Percentiles rank a stretch among this genome's conserved stretches.
Evolutionary conservation across 2,888 invertebrate genomes (phyloP).

Genomic region (Drosophila koepferae): DNA sequence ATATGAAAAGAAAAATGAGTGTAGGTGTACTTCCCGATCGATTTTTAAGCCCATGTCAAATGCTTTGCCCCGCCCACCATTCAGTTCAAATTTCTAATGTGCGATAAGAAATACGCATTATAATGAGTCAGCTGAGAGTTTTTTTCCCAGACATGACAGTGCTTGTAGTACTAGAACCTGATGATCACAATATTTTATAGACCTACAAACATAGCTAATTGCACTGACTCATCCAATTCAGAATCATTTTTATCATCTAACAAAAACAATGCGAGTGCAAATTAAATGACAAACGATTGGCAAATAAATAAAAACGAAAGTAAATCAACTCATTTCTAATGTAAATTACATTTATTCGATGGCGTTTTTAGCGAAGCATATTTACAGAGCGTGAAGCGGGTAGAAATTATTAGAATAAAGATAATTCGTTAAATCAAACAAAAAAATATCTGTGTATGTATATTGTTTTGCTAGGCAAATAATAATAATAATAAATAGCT

Average conservation of each 20-base stretch:
- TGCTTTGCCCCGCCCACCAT: neutral
- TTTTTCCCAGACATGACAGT: conserved; percentile 9
- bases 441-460: conserved; percentile 14
- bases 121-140: conserved; percentile 29
- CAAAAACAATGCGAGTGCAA: neutral
- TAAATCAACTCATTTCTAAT: conserved; percentile 29
- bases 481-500: conserved; percentile 35
- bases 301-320: conserved; percentile 4
- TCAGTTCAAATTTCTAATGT: neutral
- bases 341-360: conserved; percentile 70
- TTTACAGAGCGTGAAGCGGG: conserved; percentile 44
- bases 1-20: neutral
- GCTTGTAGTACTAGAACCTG: neutral
- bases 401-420: conserved; percentile 5
- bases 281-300: conserved; percentile 4
- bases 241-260: conserved; percentile 1
- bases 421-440: conserved; percentile 16
- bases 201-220: conserved; percentile 1
- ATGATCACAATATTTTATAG: conserved; percentile 5
- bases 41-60: neutral
- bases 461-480: conserved; percentile 18
- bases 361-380: conserved; percentile 63
- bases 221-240: conserved; percentile 32
- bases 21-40: neutral
- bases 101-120: conserved; percentile 29